Evolutionary conservation across 2,888 invertebrate species (phyloP).

Genomic region (Cordylochernes scorpioides): DNA sequence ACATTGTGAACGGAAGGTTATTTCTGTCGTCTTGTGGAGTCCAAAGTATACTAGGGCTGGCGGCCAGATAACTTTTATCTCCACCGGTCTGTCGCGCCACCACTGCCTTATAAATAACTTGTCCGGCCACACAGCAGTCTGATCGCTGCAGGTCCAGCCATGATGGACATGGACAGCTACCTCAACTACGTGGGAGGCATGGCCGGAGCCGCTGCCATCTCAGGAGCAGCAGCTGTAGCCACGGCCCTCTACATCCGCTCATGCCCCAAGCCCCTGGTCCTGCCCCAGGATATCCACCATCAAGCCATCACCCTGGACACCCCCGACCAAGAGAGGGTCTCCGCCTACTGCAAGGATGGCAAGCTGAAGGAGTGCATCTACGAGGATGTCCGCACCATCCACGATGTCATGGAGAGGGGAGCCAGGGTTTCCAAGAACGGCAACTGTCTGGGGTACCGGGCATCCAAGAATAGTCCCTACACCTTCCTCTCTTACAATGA

Average conservation of each 20-base stretch:
- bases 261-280: slow-evolving; percentile 47
- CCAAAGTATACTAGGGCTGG: too few relatives aligned
- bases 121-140: too few relatives aligned
- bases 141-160: too few relatives aligned
- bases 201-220: slow-evolving; percentile 50
- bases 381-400: slow-evolving; percentile 63
- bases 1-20: too few relatives aligned
- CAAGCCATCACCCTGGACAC: slow-evolving; percentile 39
- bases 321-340: background rate
- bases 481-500: slow-evolving; percentile 74
- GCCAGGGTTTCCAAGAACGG: slow-evolving; percentile 42
- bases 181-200: slow-evolving; percentile 63
- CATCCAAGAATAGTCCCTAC: slow-evolving; percentile 20
- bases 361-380: slow-evolving; percentile 32
- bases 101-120: too few relatives aligned
- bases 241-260: slow-evolving; percentile 54
- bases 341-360: slow-evolving; percentile 5
- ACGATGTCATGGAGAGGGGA: slow-evolving; percentile 67
- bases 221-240: slow-evolving; percentile 44
- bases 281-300: slow-evolving; percentile 50
- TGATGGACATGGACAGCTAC: too few relatives aligned
- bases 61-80: too few relatives aligned
- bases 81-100: too few relatives aligned
- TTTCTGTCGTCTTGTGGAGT: too few relatives aligned
- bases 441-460: slow-evolving; percentile 26